Conservation (phyloP, 1,140 invertebrate genomes). For the Dreissena polymorpha region DNA sequence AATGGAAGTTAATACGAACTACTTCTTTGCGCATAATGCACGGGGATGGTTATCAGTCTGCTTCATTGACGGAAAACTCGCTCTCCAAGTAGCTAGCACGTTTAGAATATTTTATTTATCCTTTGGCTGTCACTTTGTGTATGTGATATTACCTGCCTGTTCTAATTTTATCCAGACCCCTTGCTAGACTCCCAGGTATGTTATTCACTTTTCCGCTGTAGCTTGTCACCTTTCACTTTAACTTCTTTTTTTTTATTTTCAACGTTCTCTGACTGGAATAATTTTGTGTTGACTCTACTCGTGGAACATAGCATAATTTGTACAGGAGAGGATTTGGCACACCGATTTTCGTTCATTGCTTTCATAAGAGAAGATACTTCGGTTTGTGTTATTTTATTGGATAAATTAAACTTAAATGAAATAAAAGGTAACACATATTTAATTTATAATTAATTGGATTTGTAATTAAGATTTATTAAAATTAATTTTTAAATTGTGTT, state of each 20-base stretch:
- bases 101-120: constrained; percentile 56
- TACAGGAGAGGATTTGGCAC: constrained; percentile 16
- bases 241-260: constrained; percentile 50
- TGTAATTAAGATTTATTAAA: no score
- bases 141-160: constrained; percentile 53
- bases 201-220: constrained; percentile 54
- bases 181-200: constrained; percentile 59
- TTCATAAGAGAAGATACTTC: constrained; percentile 1
- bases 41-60: constrained; percentile 23
- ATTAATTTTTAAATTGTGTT: no score
- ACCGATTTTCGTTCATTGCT: constrained; percentile 35
- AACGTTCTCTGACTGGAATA: constrained; percentile 34
- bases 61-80: constrained; percentile 54
- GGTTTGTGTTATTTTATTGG: not conserved
- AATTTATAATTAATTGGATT: no score
- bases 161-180: constrained; percentile 57
- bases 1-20: no score
- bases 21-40: no score
- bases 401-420: no score
- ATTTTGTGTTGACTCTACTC: constrained; percentile 41
- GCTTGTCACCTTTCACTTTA: constrained; percentile 56
- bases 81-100: constrained; percentile 51
- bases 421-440: no score
- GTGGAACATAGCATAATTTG: constrained; percentile 27
- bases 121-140: constrained; percentile 59